Evolutionary conservation across 2,888 invertebrate genomes (phyloP).

Genomic region (Amphiduros pacificus): DNA sequence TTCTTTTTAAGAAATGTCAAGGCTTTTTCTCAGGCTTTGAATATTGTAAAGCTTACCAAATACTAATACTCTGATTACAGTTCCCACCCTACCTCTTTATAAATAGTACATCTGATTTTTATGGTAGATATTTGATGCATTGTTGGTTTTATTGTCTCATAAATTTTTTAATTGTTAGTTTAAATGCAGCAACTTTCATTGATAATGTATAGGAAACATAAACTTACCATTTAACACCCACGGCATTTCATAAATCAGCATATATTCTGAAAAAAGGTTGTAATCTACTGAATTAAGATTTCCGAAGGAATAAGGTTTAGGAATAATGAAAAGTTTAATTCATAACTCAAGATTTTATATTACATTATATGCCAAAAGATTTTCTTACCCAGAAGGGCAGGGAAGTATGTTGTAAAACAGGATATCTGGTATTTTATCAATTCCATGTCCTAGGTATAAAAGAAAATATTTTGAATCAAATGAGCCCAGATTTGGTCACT

Average conservation of each 20-base stretch:
- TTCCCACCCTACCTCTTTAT: too few relatives aligned
- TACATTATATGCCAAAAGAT: background rate
- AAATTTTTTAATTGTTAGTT: too few relatives aligned
- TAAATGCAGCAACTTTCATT: too few relatives aligned
- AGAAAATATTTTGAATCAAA: background rate
- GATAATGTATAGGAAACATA: background rate
- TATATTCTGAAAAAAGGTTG: constrained; percentile 72
- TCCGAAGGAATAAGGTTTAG: background rate
- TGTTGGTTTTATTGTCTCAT: too few relatives aligned
- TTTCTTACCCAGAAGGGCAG: constrained; percentile 64
- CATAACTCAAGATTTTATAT: background rate
- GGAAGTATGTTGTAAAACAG: constrained; percentile 86
- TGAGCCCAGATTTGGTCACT: background rate
- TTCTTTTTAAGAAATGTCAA: too few relatives aligned
- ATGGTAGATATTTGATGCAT: too few relatives aligned
- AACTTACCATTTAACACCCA: constrained; percentile 83
- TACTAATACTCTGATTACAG: too few relatives aligned
- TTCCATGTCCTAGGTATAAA: constrained; percentile 75
- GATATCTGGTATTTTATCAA: constrained; percentile 84
- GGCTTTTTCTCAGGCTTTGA: too few relatives aligned
- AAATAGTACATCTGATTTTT: too few relatives aligned
- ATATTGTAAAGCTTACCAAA: too few relatives aligned
- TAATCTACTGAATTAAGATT: background rate
- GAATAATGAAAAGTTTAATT: background rate
- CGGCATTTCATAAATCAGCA: constrained; percentile 89